A percentile compares a stretch with the other conserved stretches of the same genome.
These are phyloP conservation scores for Furcifer pardalis DNA, from an alignment of 2,797 vertebrate species.

Conservation along the genomic window DNA sequence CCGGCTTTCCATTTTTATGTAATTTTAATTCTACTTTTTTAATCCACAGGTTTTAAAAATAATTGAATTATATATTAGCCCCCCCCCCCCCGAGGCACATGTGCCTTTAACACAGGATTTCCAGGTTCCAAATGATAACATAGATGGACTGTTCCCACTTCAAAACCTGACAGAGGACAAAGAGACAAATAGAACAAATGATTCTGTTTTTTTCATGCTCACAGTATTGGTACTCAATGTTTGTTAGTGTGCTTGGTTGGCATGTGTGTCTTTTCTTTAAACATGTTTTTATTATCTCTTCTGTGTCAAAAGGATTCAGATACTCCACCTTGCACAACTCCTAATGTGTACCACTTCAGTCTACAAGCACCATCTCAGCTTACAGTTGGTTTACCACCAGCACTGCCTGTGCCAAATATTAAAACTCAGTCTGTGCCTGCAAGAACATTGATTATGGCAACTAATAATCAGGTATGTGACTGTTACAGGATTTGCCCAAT, in stretches of 20 bases:
- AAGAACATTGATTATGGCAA: constrained; percentile 82
- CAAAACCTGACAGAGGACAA: not conserved
- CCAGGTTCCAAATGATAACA: not conserved
- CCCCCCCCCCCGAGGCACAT: not conserved
- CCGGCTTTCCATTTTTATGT: too few relatives aligned
- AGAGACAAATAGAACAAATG: not conserved
- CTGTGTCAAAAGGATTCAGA: constrained; percentile 89
- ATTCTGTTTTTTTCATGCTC: constrained; percentile 20
- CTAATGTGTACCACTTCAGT: constrained; percentile 83
- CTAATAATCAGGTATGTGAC: constrained; percentile 87
- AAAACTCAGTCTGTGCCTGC: constrained; percentile 79
- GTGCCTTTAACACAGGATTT: not conserved
- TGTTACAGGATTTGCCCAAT: constrained; percentile 37
- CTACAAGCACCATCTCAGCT: constrained; percentile 82
- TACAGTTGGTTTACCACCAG: constrained; percentile 80
- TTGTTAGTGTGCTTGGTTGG: constrained; percentile 49
- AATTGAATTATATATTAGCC: not conserved
- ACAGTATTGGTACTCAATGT: constrained; percentile 45
- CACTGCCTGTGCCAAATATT: constrained; percentile 82
- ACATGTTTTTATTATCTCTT: constrained; percentile 56
- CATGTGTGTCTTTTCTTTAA: constrained; percentile 57
- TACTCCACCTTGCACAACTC: constrained; percentile 84
- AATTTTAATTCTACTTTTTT: too few relatives aligned
- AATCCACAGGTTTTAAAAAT: too few relatives aligned
- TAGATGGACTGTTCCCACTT: not conserved